Conservation (phyloP, 2,113 vertebrate genomes). For the Noctilio leporinus region DNA sequence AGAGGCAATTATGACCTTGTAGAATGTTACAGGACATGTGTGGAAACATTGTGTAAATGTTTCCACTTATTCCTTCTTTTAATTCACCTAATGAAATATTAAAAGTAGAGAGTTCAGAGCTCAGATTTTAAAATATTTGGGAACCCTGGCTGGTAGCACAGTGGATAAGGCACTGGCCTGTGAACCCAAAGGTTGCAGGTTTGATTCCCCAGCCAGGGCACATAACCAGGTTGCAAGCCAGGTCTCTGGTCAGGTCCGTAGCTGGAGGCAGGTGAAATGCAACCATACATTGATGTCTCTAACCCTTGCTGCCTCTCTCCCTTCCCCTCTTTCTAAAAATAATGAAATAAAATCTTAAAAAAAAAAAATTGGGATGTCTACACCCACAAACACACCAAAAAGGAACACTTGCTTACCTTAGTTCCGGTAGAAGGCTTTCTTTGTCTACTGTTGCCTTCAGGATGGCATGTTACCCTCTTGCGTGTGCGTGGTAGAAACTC, state of each 20-base stretch:
- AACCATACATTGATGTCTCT: too few species aligned
- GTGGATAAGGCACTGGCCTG: too few species aligned
- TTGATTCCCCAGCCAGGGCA: too few species aligned
- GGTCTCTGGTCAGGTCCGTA: too few species aligned
- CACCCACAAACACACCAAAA: background rate
- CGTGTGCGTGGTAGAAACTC: background rate
- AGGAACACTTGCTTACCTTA: background rate
- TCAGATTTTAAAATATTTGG: background rate
- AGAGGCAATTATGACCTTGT: background rate
- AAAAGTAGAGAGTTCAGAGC: background rate
- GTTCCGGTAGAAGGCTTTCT: background rate
- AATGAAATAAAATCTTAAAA: too few species aligned
- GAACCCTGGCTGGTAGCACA: too few species aligned
- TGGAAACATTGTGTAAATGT: conserved; percentile 1
- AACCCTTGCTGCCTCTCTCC: too few species aligned
- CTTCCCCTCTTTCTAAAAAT: too few species aligned
- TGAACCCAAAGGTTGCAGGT: too few species aligned
- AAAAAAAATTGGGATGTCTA: background rate
- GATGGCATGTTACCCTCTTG: background rate
- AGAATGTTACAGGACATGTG: conserved; percentile 14
- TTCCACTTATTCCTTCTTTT: background rate
- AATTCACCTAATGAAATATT: conserved; percentile 11
- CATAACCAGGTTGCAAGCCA: too few species aligned
- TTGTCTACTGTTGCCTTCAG: background rate
- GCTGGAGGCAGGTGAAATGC: too few species aligned